Conservation (phyloP, 2,797 vertebrate genomes). For the Poeciliopsis paucimaculata region DNA sequence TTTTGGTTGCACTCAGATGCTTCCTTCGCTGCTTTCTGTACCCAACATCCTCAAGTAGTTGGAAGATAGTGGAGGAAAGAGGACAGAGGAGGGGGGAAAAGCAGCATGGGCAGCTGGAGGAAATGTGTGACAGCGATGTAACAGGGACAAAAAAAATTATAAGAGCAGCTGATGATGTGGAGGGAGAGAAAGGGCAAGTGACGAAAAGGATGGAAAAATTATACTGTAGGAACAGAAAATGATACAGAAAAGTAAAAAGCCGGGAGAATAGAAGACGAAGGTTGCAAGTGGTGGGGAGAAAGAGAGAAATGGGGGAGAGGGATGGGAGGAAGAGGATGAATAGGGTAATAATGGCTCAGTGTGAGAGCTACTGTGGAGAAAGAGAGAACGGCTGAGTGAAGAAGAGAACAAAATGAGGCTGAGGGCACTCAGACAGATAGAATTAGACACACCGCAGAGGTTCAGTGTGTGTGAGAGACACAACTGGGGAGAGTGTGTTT, state of each 20-base stretch:
- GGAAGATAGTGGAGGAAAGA: slow-evolving; percentile 44
- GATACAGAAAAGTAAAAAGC: slow-evolving; percentile 57
- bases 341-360: slow-evolving; percentile 79
- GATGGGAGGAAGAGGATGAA: slow-evolving; percentile 68
- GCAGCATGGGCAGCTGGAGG: slow-evolving; percentile 6
- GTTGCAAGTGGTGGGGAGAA: slow-evolving; percentile 25
- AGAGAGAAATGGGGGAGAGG: slow-evolving; percentile 18
- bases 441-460: slow-evolving; percentile 77
- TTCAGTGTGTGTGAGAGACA: slow-evolving; percentile 37
- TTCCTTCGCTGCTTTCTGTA: slow-evolving; percentile 28
- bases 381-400: slow-evolving; percentile 76
- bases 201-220: slow-evolving; percentile 37
- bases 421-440: slow-evolving; percentile 80
- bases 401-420: slow-evolving; percentile 80
- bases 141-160: slow-evolving; percentile 12
- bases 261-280: slow-evolving; percentile 54
- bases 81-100: neutral
- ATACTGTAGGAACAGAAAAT: slow-evolving; percentile 38
- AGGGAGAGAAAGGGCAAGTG: slow-evolving; percentile 25
- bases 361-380: slow-evolving; percentile 75
- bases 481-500: slow-evolving; percentile 19
- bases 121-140: slow-evolving; percentile 40
- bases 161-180: slow-evolving; percentile 34
- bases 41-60: slow-evolving; percentile 47
- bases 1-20: slow-evolving; percentile 34